Conservation (phyloP, 2,888 invertebrate species). For the Leptinotarsa haldemani region DNA sequence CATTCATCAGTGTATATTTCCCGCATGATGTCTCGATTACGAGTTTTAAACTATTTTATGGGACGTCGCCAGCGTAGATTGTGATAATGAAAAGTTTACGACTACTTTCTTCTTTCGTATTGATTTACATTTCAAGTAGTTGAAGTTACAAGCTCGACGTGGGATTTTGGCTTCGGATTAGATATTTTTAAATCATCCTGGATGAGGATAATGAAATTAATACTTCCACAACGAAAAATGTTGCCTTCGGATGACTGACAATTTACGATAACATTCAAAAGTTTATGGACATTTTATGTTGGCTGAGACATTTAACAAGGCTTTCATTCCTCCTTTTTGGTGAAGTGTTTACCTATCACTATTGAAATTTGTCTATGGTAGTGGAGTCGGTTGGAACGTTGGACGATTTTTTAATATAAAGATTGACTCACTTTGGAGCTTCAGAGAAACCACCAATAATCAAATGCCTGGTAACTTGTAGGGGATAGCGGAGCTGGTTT, state of each 20-base stretch:
- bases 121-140: constrained; percentile 34
- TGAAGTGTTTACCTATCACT: background rate
- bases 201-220: constrained; percentile 17
- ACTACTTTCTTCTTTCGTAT: constrained; percentile 31
- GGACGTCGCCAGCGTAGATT: constrained; percentile 40
- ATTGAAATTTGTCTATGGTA: background rate
- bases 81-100: constrained; percentile 43
- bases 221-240: constrained; percentile 14
- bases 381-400: background rate
- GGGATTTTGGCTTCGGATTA: constrained; percentile 1
- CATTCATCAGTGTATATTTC: background rate
- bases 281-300: background rate
- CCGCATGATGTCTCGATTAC: constrained; percentile 17
- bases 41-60: constrained; percentile 40
- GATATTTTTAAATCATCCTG: constrained; percentile 11
- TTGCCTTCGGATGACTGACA: constrained; percentile 5
- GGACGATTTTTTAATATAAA: background rate
- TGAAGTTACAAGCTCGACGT: constrained; percentile 6
- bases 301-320: background rate
- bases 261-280: constrained; percentile 8
- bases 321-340: background rate
- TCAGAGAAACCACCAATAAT: too few species aligned
- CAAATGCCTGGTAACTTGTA: too few species aligned
- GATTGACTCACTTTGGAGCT: too few species aligned
- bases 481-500: too few species aligned